Conservation (phyloP, 2,888 invertebrate genomes). For the Tryphoninae sp. region DNA sequence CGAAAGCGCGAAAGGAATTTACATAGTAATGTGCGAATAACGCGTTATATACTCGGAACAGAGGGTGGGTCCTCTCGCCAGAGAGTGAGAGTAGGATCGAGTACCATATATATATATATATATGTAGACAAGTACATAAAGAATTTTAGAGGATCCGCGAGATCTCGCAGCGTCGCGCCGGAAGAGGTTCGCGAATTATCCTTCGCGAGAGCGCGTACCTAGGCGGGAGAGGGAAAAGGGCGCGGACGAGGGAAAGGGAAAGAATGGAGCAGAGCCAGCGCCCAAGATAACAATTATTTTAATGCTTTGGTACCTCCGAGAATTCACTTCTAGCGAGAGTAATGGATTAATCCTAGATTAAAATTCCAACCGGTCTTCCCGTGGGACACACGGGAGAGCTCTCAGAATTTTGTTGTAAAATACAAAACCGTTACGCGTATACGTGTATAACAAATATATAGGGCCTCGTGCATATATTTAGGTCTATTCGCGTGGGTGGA, state of each 20-base stretch:
- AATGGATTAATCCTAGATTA: slow-evolving; percentile 64
- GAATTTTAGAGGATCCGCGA: not conserved
- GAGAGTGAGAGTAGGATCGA: not conserved
- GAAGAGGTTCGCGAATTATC: slow-evolving; percentile 8
- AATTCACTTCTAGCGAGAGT: slow-evolving; percentile 64
- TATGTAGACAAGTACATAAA: not conserved
- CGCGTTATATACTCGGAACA: slow-evolving; percentile 44
- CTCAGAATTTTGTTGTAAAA: slow-evolving; percentile 47
- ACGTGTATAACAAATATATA: not conserved
- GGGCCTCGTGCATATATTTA: not conserved
- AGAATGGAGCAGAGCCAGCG: not conserved
- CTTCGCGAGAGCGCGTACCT: not conserved
- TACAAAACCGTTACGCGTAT: not conserved
- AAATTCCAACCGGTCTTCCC: slow-evolving; percentile 61
- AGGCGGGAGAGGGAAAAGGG: slow-evolving; percentile 3
- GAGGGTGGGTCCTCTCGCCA: not conserved
- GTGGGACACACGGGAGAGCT: slow-evolving; percentile 12
- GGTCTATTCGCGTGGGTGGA: not conserved
- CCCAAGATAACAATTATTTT: slow-evolving; percentile 65
- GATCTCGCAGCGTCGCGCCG: not conserved
- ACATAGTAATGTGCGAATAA: slow-evolving; percentile 59
- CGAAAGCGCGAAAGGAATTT: slow-evolving; percentile 55
- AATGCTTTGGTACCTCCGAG: slow-evolving; percentile 64
- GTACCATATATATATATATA: not conserved
- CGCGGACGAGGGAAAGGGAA: not conserved